Percentiles rank a stretch among this genome's conserved stretches.
Conservation (phyloP, 2,888 invertebrate species). For the Lochmaea crataegi region DNA sequence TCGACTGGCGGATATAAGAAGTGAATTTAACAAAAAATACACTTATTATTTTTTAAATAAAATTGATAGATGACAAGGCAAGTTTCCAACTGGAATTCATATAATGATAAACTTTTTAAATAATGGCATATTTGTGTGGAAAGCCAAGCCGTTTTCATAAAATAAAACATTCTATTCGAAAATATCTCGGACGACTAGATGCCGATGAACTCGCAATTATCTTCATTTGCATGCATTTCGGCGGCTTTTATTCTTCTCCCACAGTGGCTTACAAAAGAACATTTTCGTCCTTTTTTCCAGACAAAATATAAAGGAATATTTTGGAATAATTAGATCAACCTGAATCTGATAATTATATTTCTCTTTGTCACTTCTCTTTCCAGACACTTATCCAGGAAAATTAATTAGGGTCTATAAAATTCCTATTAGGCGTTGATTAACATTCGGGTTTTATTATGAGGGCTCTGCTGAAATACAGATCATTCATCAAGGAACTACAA, state of each 20-base stretch:
- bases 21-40: neutral
- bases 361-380: constrained; percentile 17
- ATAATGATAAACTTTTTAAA: constrained; percentile 33
- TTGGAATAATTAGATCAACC: constrained; percentile 24
- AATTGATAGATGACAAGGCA: neutral
- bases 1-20: neutral
- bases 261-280: neutral
- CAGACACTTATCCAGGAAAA: constrained; percentile 27
- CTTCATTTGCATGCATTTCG: constrained; percentile 39
- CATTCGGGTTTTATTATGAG: constrained; percentile 25
- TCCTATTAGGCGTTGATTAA: constrained; percentile 34
- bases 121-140: constrained; percentile 31
- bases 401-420: constrained; percentile 37
- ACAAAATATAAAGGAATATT: neutral
- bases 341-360: constrained; percentile 29
- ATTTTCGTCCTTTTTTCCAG: neutral
- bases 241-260: constrained; percentile 17
- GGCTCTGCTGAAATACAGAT: constrained; percentile 17
- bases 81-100: constrained; percentile 13
- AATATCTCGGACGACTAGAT: constrained; percentile 32
- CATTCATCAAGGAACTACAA: constrained; percentile 24
- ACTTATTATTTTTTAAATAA: neutral
- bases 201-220: constrained; percentile 39
- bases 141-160: constrained; percentile 40
- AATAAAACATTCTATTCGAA: constrained; percentile 36